Evolutionary conservation across 2,888 invertebrate genomes (phyloP).

Genomic region (Ochropacha duplaris): DNA sequence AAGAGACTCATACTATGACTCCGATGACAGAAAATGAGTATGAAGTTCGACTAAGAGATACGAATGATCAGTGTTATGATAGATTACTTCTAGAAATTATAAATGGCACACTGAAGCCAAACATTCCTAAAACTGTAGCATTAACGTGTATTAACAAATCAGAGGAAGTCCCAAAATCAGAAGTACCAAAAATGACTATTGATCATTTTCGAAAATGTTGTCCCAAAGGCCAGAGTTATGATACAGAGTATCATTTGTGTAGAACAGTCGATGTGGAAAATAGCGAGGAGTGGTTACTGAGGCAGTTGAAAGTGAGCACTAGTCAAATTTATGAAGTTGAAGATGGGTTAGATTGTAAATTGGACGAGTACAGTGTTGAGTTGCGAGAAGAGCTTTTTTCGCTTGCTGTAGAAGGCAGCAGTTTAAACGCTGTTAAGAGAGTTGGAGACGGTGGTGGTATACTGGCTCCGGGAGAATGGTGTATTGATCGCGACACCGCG

Average conservation of each 20-base stretch:
- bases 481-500: slow-evolving; percentile 58
- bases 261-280: slow-evolving; percentile 32
- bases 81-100: slow-evolving; percentile 54
- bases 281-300: slow-evolving; percentile 47
- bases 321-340: slow-evolving; percentile 59
- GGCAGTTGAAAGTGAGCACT: slow-evolving; percentile 37
- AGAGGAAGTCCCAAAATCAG: slow-evolving; percentile 26
- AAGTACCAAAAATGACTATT: slow-evolving; percentile 40
- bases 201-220: slow-evolving; percentile 70
- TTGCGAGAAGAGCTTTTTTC: slow-evolving; percentile 50
- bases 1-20: slow-evolving; percentile 38
- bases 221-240: slow-evolving; percentile 60
- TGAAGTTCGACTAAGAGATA: slow-evolving; percentile 27
- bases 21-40: slow-evolving; percentile 33
- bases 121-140: slow-evolving; percentile 59
- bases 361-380: slow-evolving; percentile 59
- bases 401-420: slow-evolving; percentile 50
- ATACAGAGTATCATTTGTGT: slow-evolving; percentile 57
- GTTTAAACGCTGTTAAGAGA: slow-evolving; percentile 40
- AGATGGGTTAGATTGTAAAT: slow-evolving; percentile 58
- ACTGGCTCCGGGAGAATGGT: slow-evolving; percentile 64
- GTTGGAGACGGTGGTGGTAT: slow-evolving; percentile 29
- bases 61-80: slow-evolving; percentile 55
- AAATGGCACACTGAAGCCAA: slow-evolving; percentile 49
- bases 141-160: slow-evolving; percentile 55